Percentiles rank a stretch among this genome's conserved stretches.
Conservation (phyloP, 2,888 invertebrate species). For the Phasia obesa region DNA sequence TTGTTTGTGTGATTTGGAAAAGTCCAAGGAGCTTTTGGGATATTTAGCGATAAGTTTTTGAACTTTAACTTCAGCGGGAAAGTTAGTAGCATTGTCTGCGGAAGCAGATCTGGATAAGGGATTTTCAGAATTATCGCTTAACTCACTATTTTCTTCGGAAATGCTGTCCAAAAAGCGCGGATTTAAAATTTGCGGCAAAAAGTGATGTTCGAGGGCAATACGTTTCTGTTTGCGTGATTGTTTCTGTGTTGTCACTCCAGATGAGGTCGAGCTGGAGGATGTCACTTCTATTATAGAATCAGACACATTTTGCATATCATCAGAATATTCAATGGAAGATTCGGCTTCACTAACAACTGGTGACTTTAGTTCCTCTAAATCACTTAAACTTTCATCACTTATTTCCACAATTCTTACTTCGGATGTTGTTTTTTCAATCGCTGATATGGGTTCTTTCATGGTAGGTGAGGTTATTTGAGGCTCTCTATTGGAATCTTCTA, state of each 20-base stretch:
- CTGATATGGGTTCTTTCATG: conserved; percentile 60
- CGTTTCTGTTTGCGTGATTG: conserved; percentile 84
- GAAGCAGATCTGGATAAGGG: conserved; percentile 73
- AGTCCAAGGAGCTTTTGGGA: conserved; percentile 82
- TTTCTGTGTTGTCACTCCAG: conserved; percentile 76
- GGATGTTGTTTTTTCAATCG: conserved; percentile 25
- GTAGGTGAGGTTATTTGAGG: conserved; percentile 62
- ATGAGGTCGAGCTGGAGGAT: conserved; percentile 6
- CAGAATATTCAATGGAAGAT: conserved; percentile 83
- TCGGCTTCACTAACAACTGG: conserved; percentile 86
- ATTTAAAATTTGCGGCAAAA: conserved; percentile 84
- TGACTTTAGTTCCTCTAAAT: conserved; percentile 82
- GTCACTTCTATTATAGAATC: conserved; percentile 77
- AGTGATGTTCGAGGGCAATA: conserved; percentile 84
- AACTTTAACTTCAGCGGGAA: conserved; percentile 80
- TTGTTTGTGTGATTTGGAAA: conserved; percentile 75
- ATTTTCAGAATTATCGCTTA: conserved; percentile 77
- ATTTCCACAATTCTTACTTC: conserved; percentile 80
- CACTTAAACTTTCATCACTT: conserved; percentile 80
- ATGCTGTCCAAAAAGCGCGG: conserved; percentile 89
- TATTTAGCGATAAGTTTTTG: conserved; percentile 81
- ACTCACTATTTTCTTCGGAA: conserved; percentile 89
- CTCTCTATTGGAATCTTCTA: conserved; percentile 46
- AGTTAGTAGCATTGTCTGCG: conserved; percentile 84
- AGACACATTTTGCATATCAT: conserved; percentile 72